Conservation (phyloP, 1,140 invertebrate genomes). For the Amphibalanus amphitrite region DNA sequence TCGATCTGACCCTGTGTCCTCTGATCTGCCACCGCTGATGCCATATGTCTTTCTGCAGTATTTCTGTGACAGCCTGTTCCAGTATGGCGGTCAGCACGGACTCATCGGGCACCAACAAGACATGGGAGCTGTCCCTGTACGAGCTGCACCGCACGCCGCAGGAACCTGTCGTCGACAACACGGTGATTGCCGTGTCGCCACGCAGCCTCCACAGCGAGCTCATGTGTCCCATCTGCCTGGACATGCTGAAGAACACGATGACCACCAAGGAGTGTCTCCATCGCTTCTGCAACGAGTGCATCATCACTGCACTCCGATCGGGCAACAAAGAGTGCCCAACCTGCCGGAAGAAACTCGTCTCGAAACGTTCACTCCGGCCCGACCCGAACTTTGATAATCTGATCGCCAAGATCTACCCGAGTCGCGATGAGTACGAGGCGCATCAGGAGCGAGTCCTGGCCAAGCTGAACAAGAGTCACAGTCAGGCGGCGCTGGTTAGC, state of each 20-base stretch:
- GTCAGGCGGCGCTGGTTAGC: conserved; percentile 75
- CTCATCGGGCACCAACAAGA: conserved; percentile 57
- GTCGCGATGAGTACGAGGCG: conserved; percentile 90
- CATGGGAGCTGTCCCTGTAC: conserved; percentile 92
- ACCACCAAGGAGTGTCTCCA: conserved; percentile 99
- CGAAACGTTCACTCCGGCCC: conserved; percentile 83
- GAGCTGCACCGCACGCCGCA: conserved; percentile 86
- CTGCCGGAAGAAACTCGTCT: conserved; percentile 95
- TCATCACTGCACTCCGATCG: conserved; percentile 88
- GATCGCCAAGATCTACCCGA: conserved; percentile 96
- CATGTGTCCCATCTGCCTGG: conserved; percentile 98
- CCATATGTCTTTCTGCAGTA: too few relatives aligned
- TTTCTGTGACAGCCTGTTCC: not conserved
- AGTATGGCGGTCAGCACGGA: conserved; percentile 11
- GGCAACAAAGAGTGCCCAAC: conserved; percentile 99
- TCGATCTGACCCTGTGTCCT: too few relatives aligned
- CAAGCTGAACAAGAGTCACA: conserved; percentile 87
- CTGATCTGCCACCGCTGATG: too few relatives aligned
- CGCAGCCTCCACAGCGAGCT: conserved; percentile 89
- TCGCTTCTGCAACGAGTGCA: conserved; percentile 96
- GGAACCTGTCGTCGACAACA: conserved; percentile 47
- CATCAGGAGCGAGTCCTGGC: conserved; percentile 84
- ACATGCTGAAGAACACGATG: conserved; percentile 99
- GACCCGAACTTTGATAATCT: conserved; percentile 97
- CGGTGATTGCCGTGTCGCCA: conserved; percentile 91